Conservation (phyloP, 1,140 invertebrate genomes). For the Anoplolepis gracilipes region DNA sequence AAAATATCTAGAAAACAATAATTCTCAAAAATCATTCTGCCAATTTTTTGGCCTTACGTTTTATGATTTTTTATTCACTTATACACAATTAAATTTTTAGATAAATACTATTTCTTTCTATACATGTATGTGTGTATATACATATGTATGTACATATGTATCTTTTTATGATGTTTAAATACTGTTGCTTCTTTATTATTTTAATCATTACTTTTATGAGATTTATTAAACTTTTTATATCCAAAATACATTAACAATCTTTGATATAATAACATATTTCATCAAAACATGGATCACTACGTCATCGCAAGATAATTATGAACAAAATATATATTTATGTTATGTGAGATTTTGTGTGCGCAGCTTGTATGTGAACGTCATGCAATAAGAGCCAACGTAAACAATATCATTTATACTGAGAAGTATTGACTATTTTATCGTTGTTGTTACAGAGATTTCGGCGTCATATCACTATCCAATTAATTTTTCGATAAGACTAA, state of each 20-base stretch:
- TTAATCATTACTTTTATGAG: neutral
- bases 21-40: too few relatives aligned
- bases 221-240: neutral
- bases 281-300: neutral
- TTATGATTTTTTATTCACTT: too few relatives aligned
- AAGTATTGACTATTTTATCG: slow-evolving; percentile 59
- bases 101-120: neutral
- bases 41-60: too few relatives aligned
- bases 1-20: neutral
- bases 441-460: neutral
- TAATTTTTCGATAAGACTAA: neutral
- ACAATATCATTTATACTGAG: slow-evolving; percentile 54
- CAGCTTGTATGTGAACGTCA: neutral
- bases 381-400: slow-evolving; percentile 52
- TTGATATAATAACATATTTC: neutral
- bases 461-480: neutral
- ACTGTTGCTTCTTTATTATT: neutral
- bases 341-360: neutral
- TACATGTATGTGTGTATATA: neutral
- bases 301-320: neutral
- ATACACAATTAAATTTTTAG: neutral
- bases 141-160: too few relatives aligned
- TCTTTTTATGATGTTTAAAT: neutral
- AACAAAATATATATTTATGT: neutral
- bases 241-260: neutral